A percentile compares a stretch with the other conserved stretches of the same genome.
These are phyloP conservation scores for Halcyon smyrnensis DNA, from an alignment of 2,797 vertebrate genomes.

Conservation along the genomic window DNA sequence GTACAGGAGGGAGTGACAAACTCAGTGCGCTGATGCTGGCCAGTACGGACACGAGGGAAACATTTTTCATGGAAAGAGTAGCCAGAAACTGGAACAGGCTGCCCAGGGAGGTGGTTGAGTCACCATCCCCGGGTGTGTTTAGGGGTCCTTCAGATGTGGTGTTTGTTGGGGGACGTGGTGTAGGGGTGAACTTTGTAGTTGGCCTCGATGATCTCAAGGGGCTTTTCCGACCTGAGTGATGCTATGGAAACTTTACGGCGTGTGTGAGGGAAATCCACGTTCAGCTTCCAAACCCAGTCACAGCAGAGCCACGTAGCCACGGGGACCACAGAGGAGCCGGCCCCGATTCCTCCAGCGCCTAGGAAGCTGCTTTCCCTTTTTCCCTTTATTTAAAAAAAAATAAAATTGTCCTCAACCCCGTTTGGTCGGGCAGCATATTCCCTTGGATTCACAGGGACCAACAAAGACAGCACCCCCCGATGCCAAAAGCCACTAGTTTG, in stretches of 20 bases:
- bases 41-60: background rate
- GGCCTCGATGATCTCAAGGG: too few relatives aligned
- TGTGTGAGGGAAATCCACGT: background rate
- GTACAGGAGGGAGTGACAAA: background rate
- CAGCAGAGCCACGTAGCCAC: accelerated
- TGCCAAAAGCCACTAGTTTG: conserved; percentile 42
- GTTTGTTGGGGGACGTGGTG: too few relatives aligned
- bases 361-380: background rate
- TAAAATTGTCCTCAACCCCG: background rate
- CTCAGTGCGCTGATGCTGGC: background rate
- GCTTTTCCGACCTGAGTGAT: too few relatives aligned
- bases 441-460: background rate
- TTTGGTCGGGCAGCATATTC: background rate
- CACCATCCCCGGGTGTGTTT: too few relatives aligned
- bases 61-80: too few relatives aligned
- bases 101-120: too few relatives aligned
- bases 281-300: background rate
- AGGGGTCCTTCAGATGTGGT: too few relatives aligned
- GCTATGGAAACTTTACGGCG: background rate
- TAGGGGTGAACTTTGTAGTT: too few relatives aligned
- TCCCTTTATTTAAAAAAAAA: background rate
- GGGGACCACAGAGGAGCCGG: background rate
- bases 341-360: background rate
- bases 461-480: background rate
- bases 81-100: too few relatives aligned